Percentiles rank a stretch among this genome's conserved stretches.
phyloP scores from a whole-genome alignment of 1,140 invertebrate genomes.

The Aradophagus sp. region DNA sequence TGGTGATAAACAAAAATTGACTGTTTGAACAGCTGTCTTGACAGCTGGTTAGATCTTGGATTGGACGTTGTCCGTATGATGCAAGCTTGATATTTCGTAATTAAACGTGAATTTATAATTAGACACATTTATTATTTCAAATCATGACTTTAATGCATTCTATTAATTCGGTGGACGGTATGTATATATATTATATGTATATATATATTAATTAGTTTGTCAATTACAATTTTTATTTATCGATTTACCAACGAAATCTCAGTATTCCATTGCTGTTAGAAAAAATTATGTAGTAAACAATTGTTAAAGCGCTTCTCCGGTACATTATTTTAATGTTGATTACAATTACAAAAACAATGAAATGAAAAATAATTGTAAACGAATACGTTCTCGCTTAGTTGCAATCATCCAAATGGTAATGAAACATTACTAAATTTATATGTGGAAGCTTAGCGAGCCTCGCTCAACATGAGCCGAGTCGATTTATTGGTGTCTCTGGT shows the following conservation, averaged over 20 bases:
- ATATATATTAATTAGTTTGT: too few species aligned
- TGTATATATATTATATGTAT: too few species aligned
- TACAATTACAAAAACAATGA: too few species aligned
- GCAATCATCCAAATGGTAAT: conserved; percentile 38
- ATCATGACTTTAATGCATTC: conserved; percentile 11
- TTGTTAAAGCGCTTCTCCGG: too few species aligned
- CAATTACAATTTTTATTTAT: too few species aligned
- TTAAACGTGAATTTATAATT: conserved; percentile 50
- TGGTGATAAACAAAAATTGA: conserved; percentile 55
- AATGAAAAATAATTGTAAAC: too few species aligned
- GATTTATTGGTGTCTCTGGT: conserved; percentile 53
- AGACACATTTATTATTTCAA: conserved; percentile 34
- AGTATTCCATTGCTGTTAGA: too few species aligned
- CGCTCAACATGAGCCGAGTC: conserved; percentile 45
- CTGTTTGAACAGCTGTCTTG: conserved; percentile 67
- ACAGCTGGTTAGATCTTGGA: conserved; percentile 60
- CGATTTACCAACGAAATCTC: too few species aligned
- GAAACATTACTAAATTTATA: conserved; percentile 49
- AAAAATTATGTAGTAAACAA: too few species aligned
- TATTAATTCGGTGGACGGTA: conserved; percentile 9
- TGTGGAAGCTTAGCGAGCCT: conserved; percentile 36
- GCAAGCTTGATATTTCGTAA: conserved; percentile 44
- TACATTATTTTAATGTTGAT: too few species aligned
- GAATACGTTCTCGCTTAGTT: too few species aligned
- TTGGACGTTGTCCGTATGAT: conserved; percentile 49